Evolutionary conservation across 2,113 vertebrate genomes (phyloP).

Genomic region (Todiramphus saurophagus): DNA sequence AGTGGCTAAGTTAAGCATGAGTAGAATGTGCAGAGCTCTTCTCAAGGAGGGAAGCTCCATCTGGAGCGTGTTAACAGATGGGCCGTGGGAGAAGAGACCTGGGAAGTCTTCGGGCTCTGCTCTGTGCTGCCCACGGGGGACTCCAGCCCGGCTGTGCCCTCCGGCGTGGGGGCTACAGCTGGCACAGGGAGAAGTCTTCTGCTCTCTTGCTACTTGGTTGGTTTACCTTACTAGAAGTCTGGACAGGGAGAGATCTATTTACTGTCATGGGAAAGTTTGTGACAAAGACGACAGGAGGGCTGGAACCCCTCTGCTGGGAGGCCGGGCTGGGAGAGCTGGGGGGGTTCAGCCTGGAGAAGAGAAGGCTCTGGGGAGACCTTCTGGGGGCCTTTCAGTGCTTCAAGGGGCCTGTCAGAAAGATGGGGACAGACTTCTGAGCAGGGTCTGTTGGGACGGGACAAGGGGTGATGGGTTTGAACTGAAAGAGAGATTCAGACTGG

Average conservation of each 20-base stretch:
- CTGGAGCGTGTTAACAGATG: background rate
- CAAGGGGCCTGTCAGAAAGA: background rate
- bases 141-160: background rate
- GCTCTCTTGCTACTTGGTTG: fast-evolving
- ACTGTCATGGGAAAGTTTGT: fast-evolving
- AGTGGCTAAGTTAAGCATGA: background rate
- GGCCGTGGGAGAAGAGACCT: fast-evolving
- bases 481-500: background rate
- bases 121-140: fast-evolving
- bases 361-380: background rate
- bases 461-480: background rate
- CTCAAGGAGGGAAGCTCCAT: background rate
- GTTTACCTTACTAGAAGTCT: fast-evolving
- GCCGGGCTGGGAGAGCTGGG: background rate
- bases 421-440: background rate
- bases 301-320: background rate
- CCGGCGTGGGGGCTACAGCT: fast-evolving
- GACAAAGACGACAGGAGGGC: background rate
- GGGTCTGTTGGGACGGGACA: background rate
- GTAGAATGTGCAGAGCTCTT: background rate
- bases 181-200: fast-evolving
- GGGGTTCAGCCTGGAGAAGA: background rate
- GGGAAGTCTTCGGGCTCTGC: background rate
- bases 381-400: background rate
- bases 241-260: background rate